Conservation (phyloP, 2,113 vertebrate genomes). For the Seriola quinqueradiata region DNA sequence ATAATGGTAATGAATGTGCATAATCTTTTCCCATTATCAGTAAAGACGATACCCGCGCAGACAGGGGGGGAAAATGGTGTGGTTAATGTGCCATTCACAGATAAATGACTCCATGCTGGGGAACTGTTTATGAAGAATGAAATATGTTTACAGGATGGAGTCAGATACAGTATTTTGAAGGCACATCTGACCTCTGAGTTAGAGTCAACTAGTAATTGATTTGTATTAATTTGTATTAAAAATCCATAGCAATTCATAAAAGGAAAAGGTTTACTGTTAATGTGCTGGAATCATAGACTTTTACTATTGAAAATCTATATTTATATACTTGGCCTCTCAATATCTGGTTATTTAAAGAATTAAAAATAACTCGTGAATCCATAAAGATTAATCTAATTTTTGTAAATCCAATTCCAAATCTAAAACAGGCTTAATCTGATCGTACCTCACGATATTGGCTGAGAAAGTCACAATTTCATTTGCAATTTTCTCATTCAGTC, state of each 20-base stretch:
- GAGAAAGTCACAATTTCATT: constrained; percentile 4
- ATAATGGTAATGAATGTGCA: constrained; percentile 82
- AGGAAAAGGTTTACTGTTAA: background rate
- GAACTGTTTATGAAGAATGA: constrained; percentile 42
- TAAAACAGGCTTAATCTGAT: constrained; percentile 23
- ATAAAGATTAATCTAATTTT: background rate
- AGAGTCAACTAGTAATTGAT: background rate
- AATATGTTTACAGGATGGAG: constrained; percentile 48
- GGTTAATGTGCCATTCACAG: constrained; percentile 72
- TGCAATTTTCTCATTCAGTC: background rate
- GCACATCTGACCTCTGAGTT: background rate
- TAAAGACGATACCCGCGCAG: constrained; percentile 54
- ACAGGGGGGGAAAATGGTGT: constrained; percentile 59
- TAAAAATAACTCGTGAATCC: background rate
- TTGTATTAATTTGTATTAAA: background rate
- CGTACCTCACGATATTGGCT: background rate
- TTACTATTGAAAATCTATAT: background rate
- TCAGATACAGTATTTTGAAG: background rate
- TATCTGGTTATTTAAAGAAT: background rate
- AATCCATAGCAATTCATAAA: background rate
- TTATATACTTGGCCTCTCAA: background rate
- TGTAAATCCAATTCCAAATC: background rate
- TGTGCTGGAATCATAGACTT: background rate
- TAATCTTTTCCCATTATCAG: constrained; percentile 79
- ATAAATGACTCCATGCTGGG: constrained; percentile 61